A percentile compares a stretch with the other conserved stretches of the same genome.
phyloP scores from a whole-genome alignment of 1,140 invertebrate species.

The Polypedilum pembai region DNA sequence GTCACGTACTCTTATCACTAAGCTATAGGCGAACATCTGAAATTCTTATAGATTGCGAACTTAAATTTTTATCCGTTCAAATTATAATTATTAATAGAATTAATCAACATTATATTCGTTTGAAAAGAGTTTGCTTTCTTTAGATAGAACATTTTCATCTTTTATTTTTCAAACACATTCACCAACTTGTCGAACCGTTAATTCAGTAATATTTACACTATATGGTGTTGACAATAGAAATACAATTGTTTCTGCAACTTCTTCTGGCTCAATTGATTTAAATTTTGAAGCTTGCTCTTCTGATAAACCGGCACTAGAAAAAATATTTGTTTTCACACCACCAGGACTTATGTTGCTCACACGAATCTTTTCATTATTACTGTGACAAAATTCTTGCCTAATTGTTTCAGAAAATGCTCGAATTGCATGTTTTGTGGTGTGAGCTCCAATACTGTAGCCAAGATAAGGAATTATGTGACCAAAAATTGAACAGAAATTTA shows the following conservation, averaged over 20 bases:
- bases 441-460: background rate
- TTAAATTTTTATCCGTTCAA: no score
- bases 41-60: no score
- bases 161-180: background rate
- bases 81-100: no score
- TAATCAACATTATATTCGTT: no score
- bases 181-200: background rate
- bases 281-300: background rate
- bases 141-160: no score
- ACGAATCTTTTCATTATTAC: background rate
- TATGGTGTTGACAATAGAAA: background rate
- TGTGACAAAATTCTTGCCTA: background rate
- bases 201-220: background rate
- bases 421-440: background rate
- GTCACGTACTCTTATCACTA: no score
- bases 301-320: background rate
- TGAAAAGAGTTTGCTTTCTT: no score
- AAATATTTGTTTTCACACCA: background rate
- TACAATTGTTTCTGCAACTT: background rate
- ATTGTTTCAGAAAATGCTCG: background rate
- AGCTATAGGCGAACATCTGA: no score
- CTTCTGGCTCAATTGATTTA: background rate
- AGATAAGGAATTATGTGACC: background rate
- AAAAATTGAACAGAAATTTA: background rate
- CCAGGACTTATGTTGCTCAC: background rate